phyloP scores from a whole-genome alignment of 1,140 invertebrate genomes.

The Drosophila lowei region DNA sequence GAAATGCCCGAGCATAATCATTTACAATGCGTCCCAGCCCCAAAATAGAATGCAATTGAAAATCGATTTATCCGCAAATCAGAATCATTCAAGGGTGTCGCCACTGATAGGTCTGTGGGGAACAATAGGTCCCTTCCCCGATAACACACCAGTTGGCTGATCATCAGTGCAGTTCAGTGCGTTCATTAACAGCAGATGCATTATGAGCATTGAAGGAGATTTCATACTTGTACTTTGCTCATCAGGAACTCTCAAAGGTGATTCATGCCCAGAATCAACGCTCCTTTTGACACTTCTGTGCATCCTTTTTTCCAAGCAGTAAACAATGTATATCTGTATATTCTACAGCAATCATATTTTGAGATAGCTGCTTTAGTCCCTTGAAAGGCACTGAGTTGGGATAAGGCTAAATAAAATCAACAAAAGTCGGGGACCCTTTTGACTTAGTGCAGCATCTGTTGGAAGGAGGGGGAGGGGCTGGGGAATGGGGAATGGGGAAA shows the following conservation, averaged over 20 bases:
- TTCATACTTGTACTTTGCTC: no score
- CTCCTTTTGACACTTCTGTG: no score
- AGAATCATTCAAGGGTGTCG: conserved; percentile 37
- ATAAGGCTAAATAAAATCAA: conserved; percentile 14
- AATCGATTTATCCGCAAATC: conserved; percentile 63
- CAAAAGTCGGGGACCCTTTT: conserved; percentile 32
- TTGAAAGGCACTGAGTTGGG: conserved; percentile 8
- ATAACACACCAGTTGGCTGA: conserved; percentile 29
- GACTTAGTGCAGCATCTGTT: conserved; percentile 34
- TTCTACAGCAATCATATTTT: conserved; percentile 7
- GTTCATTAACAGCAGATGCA: conserved; percentile 3
- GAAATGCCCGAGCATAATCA: conserved; percentile 58
- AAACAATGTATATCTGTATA: no score
- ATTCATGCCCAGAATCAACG: no score
- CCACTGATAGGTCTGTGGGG: conserved; percentile 2
- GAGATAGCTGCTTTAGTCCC: no score
- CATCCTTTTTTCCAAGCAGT: no score
- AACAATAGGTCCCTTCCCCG: conserved; percentile 11
- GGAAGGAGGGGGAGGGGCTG: neutral
- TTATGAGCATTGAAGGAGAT: no score
- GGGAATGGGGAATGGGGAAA: neutral
- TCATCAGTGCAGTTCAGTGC: conserved; percentile 30
- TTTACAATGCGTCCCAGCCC: conserved; percentile 57
- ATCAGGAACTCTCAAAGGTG: no score
- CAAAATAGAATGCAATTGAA: conserved; percentile 69